Conservation (phyloP, 2,797 vertebrate genomes). For the Trachops cirrhosus region DNA sequence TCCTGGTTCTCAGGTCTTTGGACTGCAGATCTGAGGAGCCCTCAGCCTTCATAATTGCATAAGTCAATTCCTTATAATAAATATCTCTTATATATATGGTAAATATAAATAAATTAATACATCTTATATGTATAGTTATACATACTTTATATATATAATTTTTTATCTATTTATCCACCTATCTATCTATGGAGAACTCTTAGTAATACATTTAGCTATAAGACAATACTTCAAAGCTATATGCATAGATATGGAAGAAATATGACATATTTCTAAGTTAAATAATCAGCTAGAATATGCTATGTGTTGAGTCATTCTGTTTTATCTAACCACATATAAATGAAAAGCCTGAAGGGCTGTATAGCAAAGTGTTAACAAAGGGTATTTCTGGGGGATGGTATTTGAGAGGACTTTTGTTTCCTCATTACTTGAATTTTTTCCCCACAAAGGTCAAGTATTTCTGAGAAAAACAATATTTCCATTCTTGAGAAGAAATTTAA, state of each 20-base stretch:
- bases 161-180: background rate
- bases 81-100: background rate
- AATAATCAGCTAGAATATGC: background rate
- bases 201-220: background rate
- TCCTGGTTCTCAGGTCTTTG: background rate
- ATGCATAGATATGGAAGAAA: background rate
- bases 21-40: background rate
- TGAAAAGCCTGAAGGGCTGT: background rate
- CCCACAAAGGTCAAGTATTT: slow-evolving; percentile 60
- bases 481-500: slow-evolving; percentile 58
- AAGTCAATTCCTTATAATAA: background rate
- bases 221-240: background rate
- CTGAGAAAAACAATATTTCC: slow-evolving; percentile 51
- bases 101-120: background rate
- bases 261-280: slow-evolving; percentile 15
- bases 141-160: background rate
- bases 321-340: background rate
- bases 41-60: background rate
- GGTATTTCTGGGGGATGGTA: background rate
- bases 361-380: background rate
- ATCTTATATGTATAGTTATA: background rate
- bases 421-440: background rate
- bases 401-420: slow-evolving; percentile 20
- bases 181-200: background rate
- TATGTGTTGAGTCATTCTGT: background rate